A percentile compares a stretch with the other conserved stretches of the same genome.
Evolutionary conservation across 2,888 invertebrate genomes (phyloP).

Genomic region (Timema cristinae): DNA sequence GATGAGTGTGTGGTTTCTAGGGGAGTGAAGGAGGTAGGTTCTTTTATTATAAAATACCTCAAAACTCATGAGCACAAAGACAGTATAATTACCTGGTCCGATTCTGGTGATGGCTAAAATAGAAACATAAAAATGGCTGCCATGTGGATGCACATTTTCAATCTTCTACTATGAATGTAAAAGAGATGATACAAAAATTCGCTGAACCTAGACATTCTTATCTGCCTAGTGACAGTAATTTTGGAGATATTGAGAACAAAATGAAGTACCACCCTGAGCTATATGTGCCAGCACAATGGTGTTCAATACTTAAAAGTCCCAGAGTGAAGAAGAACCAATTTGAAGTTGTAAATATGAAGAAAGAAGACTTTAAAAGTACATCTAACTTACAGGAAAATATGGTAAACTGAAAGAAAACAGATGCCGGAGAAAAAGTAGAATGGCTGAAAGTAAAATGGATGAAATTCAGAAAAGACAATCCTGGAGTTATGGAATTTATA

Average conservation of each 20-base stretch:
- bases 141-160: slow-evolving; percentile 10
- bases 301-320: not conserved
- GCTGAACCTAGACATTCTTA: too few species aligned
- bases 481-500: not conserved
- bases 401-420: slow-evolving; percentile 7
- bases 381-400: not conserved
- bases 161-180: too few species aligned
- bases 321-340: slow-evolving; percentile 9
- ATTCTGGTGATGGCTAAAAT: not conserved
- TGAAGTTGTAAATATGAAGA: slow-evolving; percentile 9
- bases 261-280: slow-evolving; percentile 3
- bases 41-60: not conserved
- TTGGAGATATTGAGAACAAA: slow-evolving; percentile 10
- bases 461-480: not conserved
- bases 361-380: slow-evolving; percentile 6
- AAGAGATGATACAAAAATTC: too few species aligned
- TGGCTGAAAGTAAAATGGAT: not conserved
- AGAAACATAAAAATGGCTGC: not conserved
- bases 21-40: not conserved
- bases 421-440: not conserved
- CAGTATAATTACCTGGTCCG: slow-evolving; percentile 6
- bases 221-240: not conserved
- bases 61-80: slow-evolving; percentile 10
- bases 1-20: not conserved
- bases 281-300: not conserved